Evolutionary conservation across 2,888 invertebrate genomes (phyloP), one percentile per base, ranked within the genome.

Genomic region (Andrena bicolor): DNA sequence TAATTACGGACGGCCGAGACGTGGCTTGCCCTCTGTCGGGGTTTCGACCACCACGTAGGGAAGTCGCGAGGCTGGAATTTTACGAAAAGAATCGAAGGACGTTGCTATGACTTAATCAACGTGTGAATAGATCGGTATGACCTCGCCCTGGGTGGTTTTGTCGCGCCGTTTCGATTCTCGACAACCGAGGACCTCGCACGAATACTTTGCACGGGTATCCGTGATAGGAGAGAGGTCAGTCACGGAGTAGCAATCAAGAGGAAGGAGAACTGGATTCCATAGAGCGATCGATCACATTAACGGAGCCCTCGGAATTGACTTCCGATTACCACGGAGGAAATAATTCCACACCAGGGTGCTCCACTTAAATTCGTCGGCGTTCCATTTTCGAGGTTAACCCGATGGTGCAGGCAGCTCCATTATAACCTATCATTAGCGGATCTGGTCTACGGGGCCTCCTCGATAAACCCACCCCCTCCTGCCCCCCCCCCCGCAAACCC

Each of bases 381-480:
- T 76, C 76, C 76, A 70, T 68, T 82, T 76, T 82, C 81, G 82
- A 82, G 80, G 76, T 72, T 71, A 81, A 76, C 68, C 23, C 81
- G 71, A 76, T 76, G 82, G 71, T 49, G 72, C 76, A 75, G 79
- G 81, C 77, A 76, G 79, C 78, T 86, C 85, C 72, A 86, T 86
- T 86, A 86, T 83, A 85, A 81, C 77, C 86, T 85, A 87, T 87
- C 87, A 87, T 87, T 85, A 87, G 63, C 60, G 72, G 75, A 85
- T 85, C 84, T 41, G 65, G 53, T 78, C 76, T 48, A 58, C 28
- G 69, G 69, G 63, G 65, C 30, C 71, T 84, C 65, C 76, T 76
- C 74, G 77, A 80, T 72, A 69, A 83, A 78, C 77, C 68, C 72
- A 49, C 48, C 35, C 35, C 70, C 26, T 58, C 23, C 56, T 1